These are phyloP conservation scores for Calonectris borealis DNA, from an alignment of 2,113 vertebrate genomes.

Conservation along the genomic window DNA sequence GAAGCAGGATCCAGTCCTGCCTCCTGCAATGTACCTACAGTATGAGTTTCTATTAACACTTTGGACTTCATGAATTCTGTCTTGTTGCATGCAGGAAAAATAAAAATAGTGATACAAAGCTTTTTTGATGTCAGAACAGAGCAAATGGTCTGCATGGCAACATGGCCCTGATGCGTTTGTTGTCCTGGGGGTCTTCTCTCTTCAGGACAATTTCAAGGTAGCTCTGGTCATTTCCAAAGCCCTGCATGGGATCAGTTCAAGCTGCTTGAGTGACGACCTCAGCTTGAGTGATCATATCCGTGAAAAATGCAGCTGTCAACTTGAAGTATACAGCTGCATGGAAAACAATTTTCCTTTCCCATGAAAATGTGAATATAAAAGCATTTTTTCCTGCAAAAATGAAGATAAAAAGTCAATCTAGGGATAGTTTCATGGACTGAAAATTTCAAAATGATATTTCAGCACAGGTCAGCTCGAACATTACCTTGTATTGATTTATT, in stretches of 20 bases:
- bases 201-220: not conserved
- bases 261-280: not conserved
- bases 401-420: not conserved
- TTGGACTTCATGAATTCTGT: not conserved
- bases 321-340: conserved; percentile 2
- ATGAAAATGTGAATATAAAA: conserved; percentile 1
- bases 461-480: not conserved
- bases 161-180: not conserved
- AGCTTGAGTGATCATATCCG: not conserved
- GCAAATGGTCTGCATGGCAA: not conserved
- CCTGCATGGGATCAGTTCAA: not conserved
- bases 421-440: not conserved
- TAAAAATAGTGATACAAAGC: not conserved
- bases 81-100: not conserved
- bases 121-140: not conserved
- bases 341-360: not conserved
- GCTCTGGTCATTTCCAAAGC: not conserved
- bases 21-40: not conserved
- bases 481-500: not conserved
- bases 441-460: not conserved
- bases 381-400: not conserved
- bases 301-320: conserved; percentile 26
- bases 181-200: not conserved
- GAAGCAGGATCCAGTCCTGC: not conserved
- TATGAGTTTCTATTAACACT: not conserved